A percentile compares a stretch with the other conserved stretches of the same genome.
Conservation (phyloP, 2,888 invertebrate species). For the Clanis bilineata region DNA sequence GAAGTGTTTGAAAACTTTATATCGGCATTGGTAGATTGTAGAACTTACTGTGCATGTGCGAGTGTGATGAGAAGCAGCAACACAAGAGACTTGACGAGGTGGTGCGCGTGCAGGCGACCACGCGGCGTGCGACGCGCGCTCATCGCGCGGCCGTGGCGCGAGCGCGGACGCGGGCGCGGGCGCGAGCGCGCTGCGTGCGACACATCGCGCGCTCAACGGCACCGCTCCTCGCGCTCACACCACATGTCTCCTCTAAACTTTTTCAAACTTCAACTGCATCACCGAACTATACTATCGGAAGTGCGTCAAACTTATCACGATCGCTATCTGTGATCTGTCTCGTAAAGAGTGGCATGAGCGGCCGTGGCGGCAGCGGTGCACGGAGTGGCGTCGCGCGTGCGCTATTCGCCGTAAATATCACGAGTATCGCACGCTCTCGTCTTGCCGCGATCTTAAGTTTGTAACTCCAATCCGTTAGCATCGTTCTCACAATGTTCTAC, state of each 20-base stretch:
- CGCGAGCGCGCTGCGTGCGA: slow-evolving; percentile 54
- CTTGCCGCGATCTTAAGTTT: slow-evolving; percentile 37
- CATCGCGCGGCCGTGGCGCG: slow-evolving; percentile 67
- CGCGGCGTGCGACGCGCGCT: slow-evolving; percentile 63
- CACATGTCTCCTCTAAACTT: slow-evolving; percentile 25
- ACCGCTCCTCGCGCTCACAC: slow-evolving; percentile 30
- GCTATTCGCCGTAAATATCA: slow-evolving; percentile 44
- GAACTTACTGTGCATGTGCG: slow-evolving; percentile 66
- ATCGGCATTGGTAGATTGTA: too few relatives aligned
- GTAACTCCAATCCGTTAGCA: slow-evolving; percentile 30
- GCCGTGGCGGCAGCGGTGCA: slow-evolving; percentile 57
- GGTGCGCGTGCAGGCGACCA: slow-evolving; percentile 44
- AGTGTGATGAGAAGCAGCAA: slow-evolving; percentile 48
- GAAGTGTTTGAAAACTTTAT: not conserved
- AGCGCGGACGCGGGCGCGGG: slow-evolving; percentile 53
- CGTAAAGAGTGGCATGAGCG: slow-evolving; percentile 54
- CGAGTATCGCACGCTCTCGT: slow-evolving; percentile 33
- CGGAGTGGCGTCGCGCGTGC: slow-evolving; percentile 78
- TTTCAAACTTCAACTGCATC: slow-evolving; percentile 18
- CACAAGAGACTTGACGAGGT: slow-evolving; percentile 45
- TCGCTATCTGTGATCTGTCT: slow-evolving; percentile 42
- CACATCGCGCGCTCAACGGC: slow-evolving; percentile 65
- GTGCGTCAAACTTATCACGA: slow-evolving; percentile 39
- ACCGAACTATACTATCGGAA: slow-evolving; percentile 16
- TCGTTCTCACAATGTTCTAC: not conserved